A percentile compares a stretch with the other conserved stretches of the same genome.
These are phyloP conservation scores for Podiceps cristatus DNA, from an alignment of 2,113 vertebrate genomes.

Conservation along the genomic window DNA sequence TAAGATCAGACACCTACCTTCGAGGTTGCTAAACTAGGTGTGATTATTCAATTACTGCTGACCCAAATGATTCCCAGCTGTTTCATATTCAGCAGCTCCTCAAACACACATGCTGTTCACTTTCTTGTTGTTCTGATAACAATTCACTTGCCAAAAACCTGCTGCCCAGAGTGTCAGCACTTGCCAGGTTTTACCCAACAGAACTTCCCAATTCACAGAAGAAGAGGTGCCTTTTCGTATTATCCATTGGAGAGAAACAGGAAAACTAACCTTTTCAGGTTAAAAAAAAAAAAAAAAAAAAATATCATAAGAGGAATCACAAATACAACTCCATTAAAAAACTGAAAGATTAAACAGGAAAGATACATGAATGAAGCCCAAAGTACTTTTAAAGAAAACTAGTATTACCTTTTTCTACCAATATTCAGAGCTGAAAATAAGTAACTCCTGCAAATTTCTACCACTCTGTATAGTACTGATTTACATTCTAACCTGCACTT, in stretches of 20 bases:
- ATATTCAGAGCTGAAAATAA: not conserved
- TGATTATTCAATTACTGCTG: not conserved
- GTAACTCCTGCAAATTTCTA: not conserved
- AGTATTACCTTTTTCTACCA: not conserved
- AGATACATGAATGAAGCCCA: not conserved
- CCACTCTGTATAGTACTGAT: not conserved
- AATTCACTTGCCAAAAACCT: not conserved
- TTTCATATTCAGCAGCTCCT: not conserved
- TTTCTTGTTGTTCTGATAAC: not conserved
- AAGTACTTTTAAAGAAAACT: not conserved
- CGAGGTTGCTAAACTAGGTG: not conserved
- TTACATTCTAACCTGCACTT: not conserved
- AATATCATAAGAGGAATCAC: not conserved
- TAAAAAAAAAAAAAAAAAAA: not conserved
- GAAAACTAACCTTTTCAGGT: not conserved
- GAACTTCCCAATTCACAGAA: not conserved
- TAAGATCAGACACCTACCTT: not conserved
- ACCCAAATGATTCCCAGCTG: not conserved
- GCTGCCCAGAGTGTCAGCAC: not conserved
- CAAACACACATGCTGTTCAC: not conserved
- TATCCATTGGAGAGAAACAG: not conserved
- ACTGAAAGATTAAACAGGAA: not conserved
- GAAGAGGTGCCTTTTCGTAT: not conserved
- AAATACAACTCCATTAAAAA: not conserved
- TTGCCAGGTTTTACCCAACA: not conserved